A percentile compares a stretch with the other conserved stretches of the same genome.
phyloP scores from a whole-genome alignment of 2,888 invertebrate species.

The Acleris literana region DNA sequence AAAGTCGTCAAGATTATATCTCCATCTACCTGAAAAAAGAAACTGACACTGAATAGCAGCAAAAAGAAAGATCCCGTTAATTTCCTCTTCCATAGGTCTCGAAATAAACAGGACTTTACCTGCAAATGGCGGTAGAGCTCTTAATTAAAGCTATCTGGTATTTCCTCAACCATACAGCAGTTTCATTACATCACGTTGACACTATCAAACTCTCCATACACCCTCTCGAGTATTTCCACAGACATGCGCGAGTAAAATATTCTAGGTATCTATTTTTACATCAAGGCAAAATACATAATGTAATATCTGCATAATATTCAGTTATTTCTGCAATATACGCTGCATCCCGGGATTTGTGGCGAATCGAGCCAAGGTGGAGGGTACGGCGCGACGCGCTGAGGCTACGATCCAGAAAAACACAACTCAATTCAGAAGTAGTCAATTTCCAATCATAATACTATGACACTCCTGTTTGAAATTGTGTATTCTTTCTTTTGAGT shows the following conservation, averaged over 20 bases:
- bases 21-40: too few species aligned
- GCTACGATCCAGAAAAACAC: neutral
- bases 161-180: too few species aligned
- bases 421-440: neutral
- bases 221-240: conserved; percentile 41
- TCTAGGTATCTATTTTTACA: conserved; percentile 67
- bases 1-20: too few species aligned
- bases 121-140: too few species aligned
- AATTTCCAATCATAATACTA: conserved; percentile 1
- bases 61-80: too few species aligned
- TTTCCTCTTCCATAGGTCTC: too few species aligned
- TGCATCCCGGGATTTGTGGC: conserved; percentile 48
- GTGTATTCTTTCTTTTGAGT: too few species aligned
- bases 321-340: conserved; percentile 60
- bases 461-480: too few species aligned
- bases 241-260: conserved; percentile 55
- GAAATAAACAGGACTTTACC: too few species aligned
- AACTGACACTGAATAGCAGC: too few species aligned
- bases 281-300: conserved; percentile 70
- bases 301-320: conserved; percentile 68
- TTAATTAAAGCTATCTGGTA: too few species aligned
- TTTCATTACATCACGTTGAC: neutral
- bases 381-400: conserved; percentile 5
- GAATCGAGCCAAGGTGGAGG: conserved; percentile 32
- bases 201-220: neutral